Evolutionary conservation across 1,140 invertebrate species (phyloP).

Genomic region (Lineus longissimus): DNA sequence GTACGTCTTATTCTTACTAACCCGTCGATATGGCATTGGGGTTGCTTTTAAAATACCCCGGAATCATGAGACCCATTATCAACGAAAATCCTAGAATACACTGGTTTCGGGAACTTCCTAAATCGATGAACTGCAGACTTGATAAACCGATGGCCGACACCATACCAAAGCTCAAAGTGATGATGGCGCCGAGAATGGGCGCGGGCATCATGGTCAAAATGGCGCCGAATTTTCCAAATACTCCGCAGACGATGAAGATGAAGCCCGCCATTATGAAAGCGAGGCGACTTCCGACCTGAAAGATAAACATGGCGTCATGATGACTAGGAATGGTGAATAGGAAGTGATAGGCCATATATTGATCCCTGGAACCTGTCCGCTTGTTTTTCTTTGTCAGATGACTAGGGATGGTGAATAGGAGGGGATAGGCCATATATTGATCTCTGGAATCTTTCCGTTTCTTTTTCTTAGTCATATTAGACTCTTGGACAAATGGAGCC

Average conservation of each 20-base stretch:
- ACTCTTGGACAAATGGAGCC: no score
- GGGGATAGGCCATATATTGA: no score
- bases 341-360: no score
- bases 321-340: no score
- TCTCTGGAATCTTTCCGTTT: no score
- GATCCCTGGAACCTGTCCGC: no score
- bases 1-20: no score
- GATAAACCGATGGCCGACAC: constrained; percentile 52
- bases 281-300: constrained; percentile 38
- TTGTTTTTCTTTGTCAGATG: no score
- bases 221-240: constrained; percentile 77
- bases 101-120: constrained; percentile 49
- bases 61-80: constrained; percentile 52
- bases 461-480: no score
- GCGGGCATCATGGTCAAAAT: constrained; percentile 82
- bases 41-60: constrained; percentile 29
- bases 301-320: not conserved
- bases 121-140: constrained; percentile 44
- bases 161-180: constrained; percentile 48
- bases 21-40: constrained; percentile 19
- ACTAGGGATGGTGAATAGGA: no score
- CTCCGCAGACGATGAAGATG: constrained; percentile 64
- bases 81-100: constrained; percentile 52
- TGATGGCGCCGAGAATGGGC: constrained; percentile 68
- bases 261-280: constrained; percentile 67